phyloP scores from a whole-genome alignment of 2,888 invertebrate species.

The Nymphalis polychloros region DNA sequence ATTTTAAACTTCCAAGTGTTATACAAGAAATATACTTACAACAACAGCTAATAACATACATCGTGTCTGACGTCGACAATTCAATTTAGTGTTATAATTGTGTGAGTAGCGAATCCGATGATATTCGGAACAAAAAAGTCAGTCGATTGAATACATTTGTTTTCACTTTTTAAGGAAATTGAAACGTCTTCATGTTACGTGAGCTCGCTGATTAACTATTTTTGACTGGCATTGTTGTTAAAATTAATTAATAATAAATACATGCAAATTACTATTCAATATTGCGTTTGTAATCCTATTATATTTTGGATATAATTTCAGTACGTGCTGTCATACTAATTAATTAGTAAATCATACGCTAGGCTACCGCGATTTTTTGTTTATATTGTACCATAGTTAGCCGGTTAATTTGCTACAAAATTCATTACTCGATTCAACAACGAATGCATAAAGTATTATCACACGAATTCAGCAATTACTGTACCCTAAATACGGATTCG shows the following conservation, averaged over 20 bases:
- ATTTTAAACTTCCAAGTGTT: background rate
- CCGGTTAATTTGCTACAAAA: constrained; percentile 14
- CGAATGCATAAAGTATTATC: constrained; percentile 25
- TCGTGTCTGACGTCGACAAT: background rate
- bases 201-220: background rate
- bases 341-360: constrained; percentile 6
- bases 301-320: background rate
- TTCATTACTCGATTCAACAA: constrained; percentile 24
- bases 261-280: background rate
- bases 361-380: constrained; percentile 11
- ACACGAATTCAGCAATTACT: constrained; percentile 28
- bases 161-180: background rate
- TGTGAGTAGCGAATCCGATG: background rate
- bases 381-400: constrained; percentile 5
- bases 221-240: background rate
- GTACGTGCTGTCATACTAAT: background rate
- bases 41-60: background rate
- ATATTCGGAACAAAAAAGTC: constrained; percentile 9
- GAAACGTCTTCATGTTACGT: background rate
- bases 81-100: background rate
- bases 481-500: constrained; percentile 9
- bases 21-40: constrained; percentile 3
- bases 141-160: constrained; percentile 13
- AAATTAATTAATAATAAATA: background rate
- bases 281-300: background rate